Evolutionary conservation across 2,113 vertebrate genomes (phyloP).

Genomic region (Festucalex cinctus): DNA sequence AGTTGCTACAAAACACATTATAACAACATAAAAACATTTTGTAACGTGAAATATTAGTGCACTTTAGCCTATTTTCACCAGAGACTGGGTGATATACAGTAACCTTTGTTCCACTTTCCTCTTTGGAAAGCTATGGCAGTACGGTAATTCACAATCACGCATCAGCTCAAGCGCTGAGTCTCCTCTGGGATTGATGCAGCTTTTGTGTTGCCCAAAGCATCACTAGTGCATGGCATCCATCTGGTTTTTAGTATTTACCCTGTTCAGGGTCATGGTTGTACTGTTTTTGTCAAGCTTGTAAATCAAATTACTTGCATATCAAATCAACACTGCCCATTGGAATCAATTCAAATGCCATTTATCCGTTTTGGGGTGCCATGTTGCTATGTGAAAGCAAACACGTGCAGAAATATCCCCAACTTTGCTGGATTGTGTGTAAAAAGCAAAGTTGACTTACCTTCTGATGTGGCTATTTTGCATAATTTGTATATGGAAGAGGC

Average conservation of each 20-base stretch:
- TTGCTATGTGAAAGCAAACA: no score
- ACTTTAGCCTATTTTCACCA: slow-evolving; percentile 49
- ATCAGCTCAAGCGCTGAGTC: slow-evolving; percentile 27
- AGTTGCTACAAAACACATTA: neutral
- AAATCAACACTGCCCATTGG: neutral
- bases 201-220: slow-evolving; percentile 24
- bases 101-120: slow-evolving; percentile 48
- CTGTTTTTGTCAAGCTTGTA: neutral
- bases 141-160: slow-evolving; percentile 29
- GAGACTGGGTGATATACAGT: slow-evolving; percentile 30
- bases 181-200: slow-evolving; percentile 42
- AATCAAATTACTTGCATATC: neutral
- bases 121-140: slow-evolving; percentile 46
- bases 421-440: no score
- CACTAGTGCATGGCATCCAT: neutral
- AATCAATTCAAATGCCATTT: neutral
- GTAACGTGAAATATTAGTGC: slow-evolving; percentile 13
- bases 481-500: no score
- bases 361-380: neutral
- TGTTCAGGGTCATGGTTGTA: neutral
- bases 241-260: neutral
- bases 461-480: no score
- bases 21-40: slow-evolving; percentile 6
- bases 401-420: no score
- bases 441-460: no score